Base-by-base conservation (phyloP, 2,888 invertebrate species). In the Athalia cordata region DNA sequence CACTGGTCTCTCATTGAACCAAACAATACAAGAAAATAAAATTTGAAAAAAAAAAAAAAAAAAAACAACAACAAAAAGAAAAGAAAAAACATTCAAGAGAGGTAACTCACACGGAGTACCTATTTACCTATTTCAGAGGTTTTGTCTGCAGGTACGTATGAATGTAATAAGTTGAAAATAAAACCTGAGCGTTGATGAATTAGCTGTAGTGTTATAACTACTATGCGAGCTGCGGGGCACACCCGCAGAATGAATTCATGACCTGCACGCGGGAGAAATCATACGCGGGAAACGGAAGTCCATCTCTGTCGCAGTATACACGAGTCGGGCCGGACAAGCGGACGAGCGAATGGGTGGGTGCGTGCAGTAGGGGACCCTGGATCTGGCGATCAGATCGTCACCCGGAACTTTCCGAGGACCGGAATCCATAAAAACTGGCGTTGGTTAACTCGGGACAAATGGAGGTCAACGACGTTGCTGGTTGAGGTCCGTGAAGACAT, bases 361-460 rank as follows among this genome's bases (percentile, higher is more conserved):
- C 29, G 29, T 29, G 29, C 29, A 29, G 29, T 29, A 29, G 29
- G 29, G 29, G 29, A 29, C 29, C 43, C n/a, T 59, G 78, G 78
- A 80, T 82, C 84, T 82, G 83, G 85, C 86, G 87, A 88, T 85
- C 85, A 86, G 86, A 86, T 86, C 86, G 86, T 82, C 83, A 81
- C 85, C 84, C 87, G 87, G 85, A 87, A 86, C 86, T 86, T 82
- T 84, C 84, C 83, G 82, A 84, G 85, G 85, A 85, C 86, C 87
- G 88, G 87, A 89, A 87, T 87, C 86, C 88, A 89, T 88, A 89
- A 88, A 70, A 88, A 87, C 84, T 84, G 82, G 83, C 83, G 65
- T 82, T 84, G 83, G 83, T 82, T 84, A 83, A 82, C 83, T 45
- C 43, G 61, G 47, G 61, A 74, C 49, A 61, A 74, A 74, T 62